Conservation (phyloP, 2,113 vertebrate genomes). For the Rousettus leschenaultii region DNA sequence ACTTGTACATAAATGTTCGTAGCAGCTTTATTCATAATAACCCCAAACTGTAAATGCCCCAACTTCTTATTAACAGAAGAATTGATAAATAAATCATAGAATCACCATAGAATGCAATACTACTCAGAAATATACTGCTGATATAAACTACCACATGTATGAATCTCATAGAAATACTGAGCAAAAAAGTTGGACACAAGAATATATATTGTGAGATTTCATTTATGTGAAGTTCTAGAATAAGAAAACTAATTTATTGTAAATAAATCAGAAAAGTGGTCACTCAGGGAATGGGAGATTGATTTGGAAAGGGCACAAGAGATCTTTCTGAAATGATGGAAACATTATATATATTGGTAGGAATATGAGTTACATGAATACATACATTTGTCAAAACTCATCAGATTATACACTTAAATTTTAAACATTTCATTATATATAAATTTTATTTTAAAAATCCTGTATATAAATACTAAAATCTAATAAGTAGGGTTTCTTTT, state of each 20-base stretch:
- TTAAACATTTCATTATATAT: neutral
- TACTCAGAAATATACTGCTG: neutral
- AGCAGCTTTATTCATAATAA: neutral
- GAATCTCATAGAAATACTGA: neutral
- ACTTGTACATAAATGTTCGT: neutral
- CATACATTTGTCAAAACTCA: neutral
- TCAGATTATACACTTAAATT: neutral
- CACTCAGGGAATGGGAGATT: neutral
- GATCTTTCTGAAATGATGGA: neutral
- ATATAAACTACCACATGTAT: neutral
- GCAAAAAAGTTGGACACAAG: neutral
- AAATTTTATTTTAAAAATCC: neutral
- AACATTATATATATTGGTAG: neutral
- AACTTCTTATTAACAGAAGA: neutral
- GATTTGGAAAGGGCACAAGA: neutral
- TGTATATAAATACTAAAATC: neutral
- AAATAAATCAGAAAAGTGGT: neutral
- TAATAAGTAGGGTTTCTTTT: neutral
- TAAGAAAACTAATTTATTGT: neutral
- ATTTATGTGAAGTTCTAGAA: neutral
- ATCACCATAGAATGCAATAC: neutral
- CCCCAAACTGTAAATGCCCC: neutral
- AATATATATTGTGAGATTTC: neutral
- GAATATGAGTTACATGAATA: neutral
- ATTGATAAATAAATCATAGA: neutral